Conservation (phyloP, 2,113 vertebrate species). For the Leuciscus idus region DNA sequence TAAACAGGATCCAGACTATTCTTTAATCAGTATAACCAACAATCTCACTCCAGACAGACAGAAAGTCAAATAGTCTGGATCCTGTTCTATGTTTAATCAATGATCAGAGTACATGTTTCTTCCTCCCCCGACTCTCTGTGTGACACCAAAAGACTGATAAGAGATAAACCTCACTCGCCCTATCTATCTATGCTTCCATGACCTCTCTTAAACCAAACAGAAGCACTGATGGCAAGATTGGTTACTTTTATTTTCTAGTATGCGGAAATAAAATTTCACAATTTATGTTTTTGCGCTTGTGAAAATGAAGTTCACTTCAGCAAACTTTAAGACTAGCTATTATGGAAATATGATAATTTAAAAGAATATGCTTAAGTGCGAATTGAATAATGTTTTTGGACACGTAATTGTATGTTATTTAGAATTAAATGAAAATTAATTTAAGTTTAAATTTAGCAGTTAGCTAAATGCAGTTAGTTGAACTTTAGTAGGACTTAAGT, state of each 20-base stretch:
- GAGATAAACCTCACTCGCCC: neutral
- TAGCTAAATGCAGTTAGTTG: too few species aligned
- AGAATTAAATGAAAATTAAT: too few species aligned
- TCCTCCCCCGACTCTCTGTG: conserved; percentile 15
- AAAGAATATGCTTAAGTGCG: too few species aligned
- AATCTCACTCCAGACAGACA: conserved; percentile 34
- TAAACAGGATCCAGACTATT: too few species aligned
- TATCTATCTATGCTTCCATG: conserved; percentile 11
- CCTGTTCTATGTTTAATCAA: conserved; percentile 22
- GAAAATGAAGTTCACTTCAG: neutral
- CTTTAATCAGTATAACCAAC: conserved; percentile 24
- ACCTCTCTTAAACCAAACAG: conserved; percentile 21
- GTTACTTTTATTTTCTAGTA: neutral
- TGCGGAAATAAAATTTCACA: neutral
- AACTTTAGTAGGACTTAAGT: too few species aligned
- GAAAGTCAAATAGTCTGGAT: conserved; percentile 37
- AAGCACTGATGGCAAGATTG: neutral
- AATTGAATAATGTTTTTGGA: too few species aligned
- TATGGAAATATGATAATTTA: too few species aligned
- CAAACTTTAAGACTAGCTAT: neutral
- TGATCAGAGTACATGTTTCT: conserved; percentile 4
- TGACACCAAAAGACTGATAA: conserved; percentile 29
- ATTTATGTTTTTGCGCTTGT: neutral
- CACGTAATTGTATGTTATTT: too few species aligned
- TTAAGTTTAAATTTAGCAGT: too few species aligned